Evolutionary conservation across 2,888 invertebrate species (phyloP), one percentile per base, ranked within the genome.

Genomic region (Dicyrtoma fusca): DNA sequence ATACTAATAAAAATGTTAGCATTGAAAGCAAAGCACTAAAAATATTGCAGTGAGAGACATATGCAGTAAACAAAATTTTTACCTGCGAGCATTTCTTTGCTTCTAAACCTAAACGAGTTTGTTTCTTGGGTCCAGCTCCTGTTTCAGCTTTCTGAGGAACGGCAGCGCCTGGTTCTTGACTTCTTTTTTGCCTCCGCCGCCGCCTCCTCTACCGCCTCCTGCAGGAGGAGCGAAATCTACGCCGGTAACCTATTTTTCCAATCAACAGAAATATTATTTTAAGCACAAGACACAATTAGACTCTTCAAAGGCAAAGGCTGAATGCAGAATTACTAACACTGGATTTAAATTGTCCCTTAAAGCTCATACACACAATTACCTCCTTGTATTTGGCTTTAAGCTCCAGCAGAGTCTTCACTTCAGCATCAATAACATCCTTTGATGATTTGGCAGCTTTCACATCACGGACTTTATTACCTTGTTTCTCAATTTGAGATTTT

Each of bases 41-140:
- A 57, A 17, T 19, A 17, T 23, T 13, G 13, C 23, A 25, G 23
- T n/a, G n/a, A n/a, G n/a, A n/a, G n/a, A n/a, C n/a, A 19, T 57
- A 57, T 6, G 17, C 14, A 49, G 17, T 25, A 34, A 13, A 42
- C 44, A 42, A 4, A 44, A 1, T 21, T n/a, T 34, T 14, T 70
- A 92, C 92, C 86, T 97, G 97, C 0, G 96, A 94, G 84, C 98
- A 91, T 83, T 99, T 99, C 80, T 88, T 91, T 0, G 92, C 94
- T 84, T 98, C 98, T 23, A 99, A 84, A 1, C 99, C 97, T 8
- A 99, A 86, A 65, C 96, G 88, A 0, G 97, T 97, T 82, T 95
- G 90, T 82, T 97, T 97, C 85, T 97, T 97, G 0, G 85, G 42
- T 8, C 55, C 47, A 62, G 44, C 59, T 34, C 53, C 19, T n/a